Conservation (phyloP, 2,113 vertebrate species). For the Reinhardtius hippoglossoides region DNA sequence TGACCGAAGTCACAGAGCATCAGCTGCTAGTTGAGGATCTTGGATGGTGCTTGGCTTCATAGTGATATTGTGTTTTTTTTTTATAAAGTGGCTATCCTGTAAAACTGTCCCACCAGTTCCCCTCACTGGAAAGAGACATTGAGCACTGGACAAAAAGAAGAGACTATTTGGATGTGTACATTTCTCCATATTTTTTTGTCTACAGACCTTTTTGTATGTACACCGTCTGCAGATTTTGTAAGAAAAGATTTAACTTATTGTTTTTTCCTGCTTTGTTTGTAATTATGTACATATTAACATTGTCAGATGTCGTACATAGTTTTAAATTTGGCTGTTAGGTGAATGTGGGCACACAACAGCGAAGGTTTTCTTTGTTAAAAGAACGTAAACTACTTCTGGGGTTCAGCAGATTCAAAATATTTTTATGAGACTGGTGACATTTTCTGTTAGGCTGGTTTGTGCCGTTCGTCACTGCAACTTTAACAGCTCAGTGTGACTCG, state of each 20-base stretch:
- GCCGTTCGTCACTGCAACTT: constrained; percentile 21
- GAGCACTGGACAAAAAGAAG: constrained; percentile 62
- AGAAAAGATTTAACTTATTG: constrained; percentile 83
- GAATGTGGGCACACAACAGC: constrained; percentile 40
- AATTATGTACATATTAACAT: constrained; percentile 77
- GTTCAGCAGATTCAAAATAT: constrained; percentile 41
- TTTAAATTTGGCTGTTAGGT: constrained; percentile 33
- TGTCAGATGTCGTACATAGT: constrained; percentile 52
- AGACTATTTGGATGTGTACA: constrained; percentile 59
- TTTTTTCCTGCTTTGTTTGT: constrained; percentile 72
- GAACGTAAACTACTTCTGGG: constrained; percentile 30
- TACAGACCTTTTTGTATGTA: constrained; percentile 50
- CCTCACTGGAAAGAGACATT: constrained; percentile 45
- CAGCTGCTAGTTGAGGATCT: constrained; percentile 79
- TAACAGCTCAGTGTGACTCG: constrained; percentile 10
- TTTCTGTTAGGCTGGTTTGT: background rate
- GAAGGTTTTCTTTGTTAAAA: constrained; percentile 39
- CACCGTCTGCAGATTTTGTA: constrained; percentile 68
- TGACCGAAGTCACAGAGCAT: constrained; percentile 69
- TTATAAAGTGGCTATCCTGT: constrained; percentile 27
- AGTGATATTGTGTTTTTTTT: constrained; percentile 5
- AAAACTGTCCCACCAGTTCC: constrained; percentile 41
- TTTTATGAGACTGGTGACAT: constrained; percentile 55
- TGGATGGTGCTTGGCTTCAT: constrained; percentile 66
- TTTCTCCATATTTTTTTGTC: constrained; percentile 41